Evolutionary conservation across 1,140 invertebrate species (phyloP).

Genomic region (Capitella teleta): DNA sequence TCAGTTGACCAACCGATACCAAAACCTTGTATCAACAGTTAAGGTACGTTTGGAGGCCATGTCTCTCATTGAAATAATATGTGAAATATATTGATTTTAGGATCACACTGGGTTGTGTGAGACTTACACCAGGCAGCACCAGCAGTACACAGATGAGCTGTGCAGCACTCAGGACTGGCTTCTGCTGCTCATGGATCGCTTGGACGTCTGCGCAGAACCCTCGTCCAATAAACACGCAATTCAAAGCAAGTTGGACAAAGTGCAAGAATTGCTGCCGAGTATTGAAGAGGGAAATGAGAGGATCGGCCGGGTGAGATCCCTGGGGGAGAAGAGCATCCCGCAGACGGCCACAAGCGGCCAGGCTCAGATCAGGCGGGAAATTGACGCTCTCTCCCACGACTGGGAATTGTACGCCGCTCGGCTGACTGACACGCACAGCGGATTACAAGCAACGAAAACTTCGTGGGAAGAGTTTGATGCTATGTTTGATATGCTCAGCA

Average conservation of each 20-base stretch:
- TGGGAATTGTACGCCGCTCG: slow-evolving; percentile 65
- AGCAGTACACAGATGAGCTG: slow-evolving; percentile 35
- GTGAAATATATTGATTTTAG: too few relatives aligned
- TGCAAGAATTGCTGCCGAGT: slow-evolving; percentile 23
- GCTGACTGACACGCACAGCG: slow-evolving; percentile 47
- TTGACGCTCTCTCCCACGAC: slow-evolving; percentile 56
- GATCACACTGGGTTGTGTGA: slow-evolving; percentile 71
- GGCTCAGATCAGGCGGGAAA: slow-evolving; percentile 57
- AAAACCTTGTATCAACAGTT: too few relatives aligned
- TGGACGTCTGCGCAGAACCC: slow-evolving; percentile 75
- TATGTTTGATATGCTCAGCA: slow-evolving; percentile 60
- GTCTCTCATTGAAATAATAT: too few relatives aligned
- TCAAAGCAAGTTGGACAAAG: slow-evolving; percentile 73
- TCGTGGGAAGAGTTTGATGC: slow-evolving; percentile 67
- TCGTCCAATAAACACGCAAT: slow-evolving; percentile 81
- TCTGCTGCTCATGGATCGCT: slow-evolving; percentile 69
- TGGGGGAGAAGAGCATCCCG: slow-evolving; percentile 26
- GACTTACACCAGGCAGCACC: slow-evolving; percentile 71
- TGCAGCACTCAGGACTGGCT: slow-evolving; percentile 45
- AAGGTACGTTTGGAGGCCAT: too few relatives aligned
- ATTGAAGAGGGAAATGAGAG: slow-evolving; percentile 29
- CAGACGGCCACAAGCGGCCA: slow-evolving; percentile 72
- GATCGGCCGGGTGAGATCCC: slow-evolving; percentile 19
- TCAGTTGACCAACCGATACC: too few relatives aligned
- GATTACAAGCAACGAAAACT: slow-evolving; percentile 58